Base-by-base conservation (phyloP, 2,888 invertebrate genomes). In the Platerodrilus igneus region DNA sequence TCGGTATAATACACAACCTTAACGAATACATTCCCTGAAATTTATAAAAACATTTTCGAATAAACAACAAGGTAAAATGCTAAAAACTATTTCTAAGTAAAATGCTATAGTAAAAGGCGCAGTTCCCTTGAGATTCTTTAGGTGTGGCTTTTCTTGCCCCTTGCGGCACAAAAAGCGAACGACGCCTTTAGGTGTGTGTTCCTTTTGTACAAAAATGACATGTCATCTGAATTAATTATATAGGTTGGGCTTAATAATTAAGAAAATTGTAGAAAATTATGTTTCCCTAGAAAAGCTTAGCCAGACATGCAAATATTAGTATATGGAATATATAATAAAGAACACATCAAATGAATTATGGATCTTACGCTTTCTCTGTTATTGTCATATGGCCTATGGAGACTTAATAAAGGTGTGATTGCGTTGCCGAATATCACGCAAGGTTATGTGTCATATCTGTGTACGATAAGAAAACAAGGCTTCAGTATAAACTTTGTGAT, bases 91-190 rank as follows among this genome's bases (percentile, higher is more conserved):
- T 19, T 37, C 34, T 59, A 61, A 62, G 61, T 62, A 59, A 60
- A 62, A 62, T 63, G 60, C 58, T 52, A 52, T 41, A 49, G 53
- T 46, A 51, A 45, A 52, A 63, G 63, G 66, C 54, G 66, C 62
- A 63, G 66, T 57, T 64, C 67, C 67, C 67, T 58, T 52, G 67
- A 67, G 67, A 65, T 66, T 65, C 61, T 63, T 58, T 63, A 64
- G 65, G 67, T 64, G 65, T 60, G 66, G 63, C 57, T 47, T 44
- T n/a, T 52, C 47, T 47, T 46, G 41, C 54, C 52, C 52, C 52
- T 44, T 47, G 55, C 47, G 50, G 46, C 53, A 33, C 44, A 42
- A n/a, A 45, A 46, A 44, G 38, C 47, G 43, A 50, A 48, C 46
- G n/a, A n/a, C 39, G 43, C 41, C 44, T 31, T 43, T 62, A 57